Evolutionary conservation across 2,888 invertebrate genomes (phyloP).

Genomic region (Nudaria mundana): DNA sequence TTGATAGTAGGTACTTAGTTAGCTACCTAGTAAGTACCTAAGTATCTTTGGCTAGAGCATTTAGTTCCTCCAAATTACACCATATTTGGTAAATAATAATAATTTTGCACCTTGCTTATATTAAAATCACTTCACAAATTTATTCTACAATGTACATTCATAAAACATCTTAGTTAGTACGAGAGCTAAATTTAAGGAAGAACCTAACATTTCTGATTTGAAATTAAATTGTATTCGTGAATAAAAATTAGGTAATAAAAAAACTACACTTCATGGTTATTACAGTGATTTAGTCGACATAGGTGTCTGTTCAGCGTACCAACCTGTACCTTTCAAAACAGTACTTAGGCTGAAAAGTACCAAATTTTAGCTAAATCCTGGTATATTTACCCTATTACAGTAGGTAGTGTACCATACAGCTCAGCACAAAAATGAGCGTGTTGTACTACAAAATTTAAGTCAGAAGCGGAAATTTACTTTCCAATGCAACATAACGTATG

Average conservation of each 20-base stretch:
- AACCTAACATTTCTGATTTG: slow-evolving; percentile 10
- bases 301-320: too few relatives aligned
- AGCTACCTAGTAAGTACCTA: neutral
- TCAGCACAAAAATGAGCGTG: slow-evolving; percentile 11
- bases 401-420: slow-evolving; percentile 2
- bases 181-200: slow-evolving; percentile 28
- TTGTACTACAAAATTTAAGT: slow-evolving; percentile 12
- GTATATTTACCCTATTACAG: too few relatives aligned
- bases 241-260: too few relatives aligned
- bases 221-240: slow-evolving; percentile 13
- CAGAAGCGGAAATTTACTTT: slow-evolving; percentile 17
- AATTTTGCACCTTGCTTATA: slow-evolving; percentile 19
- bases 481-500: slow-evolving; percentile 19
- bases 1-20: too few relatives aligned
- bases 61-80: slow-evolving; percentile 26
- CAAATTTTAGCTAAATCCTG: too few relatives aligned
- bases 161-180: slow-evolving; percentile 22
- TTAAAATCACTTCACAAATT: neutral
- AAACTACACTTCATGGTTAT: too few relatives aligned
- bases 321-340: too few relatives aligned
- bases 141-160: slow-evolving; percentile 12
- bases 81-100: slow-evolving; percentile 18
- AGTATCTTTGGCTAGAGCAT: slow-evolving; percentile 38
- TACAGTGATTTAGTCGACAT: too few relatives aligned
- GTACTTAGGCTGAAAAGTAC: too few relatives aligned